Conservation (phyloP, 2,113 vertebrate species). For the Australoheros scitulus region DNA sequence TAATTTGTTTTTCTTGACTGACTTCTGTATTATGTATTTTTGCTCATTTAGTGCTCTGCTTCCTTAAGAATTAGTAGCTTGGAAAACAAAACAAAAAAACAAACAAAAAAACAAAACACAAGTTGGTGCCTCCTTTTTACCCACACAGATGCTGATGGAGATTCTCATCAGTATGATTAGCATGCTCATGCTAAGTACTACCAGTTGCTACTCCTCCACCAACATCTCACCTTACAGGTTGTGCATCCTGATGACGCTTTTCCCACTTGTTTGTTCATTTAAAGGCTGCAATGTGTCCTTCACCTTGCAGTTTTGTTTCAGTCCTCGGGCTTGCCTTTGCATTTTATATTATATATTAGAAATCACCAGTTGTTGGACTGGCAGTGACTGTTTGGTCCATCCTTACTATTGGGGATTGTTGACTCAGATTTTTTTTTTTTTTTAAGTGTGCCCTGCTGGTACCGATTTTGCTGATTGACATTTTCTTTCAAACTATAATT, state of each 20-base stretch:
- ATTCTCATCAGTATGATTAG: background rate
- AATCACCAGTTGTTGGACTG: background rate
- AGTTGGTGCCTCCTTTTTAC: background rate
- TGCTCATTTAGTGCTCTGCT: background rate
- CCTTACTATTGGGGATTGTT: background rate
- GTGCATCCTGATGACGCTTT: background rate
- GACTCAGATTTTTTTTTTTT: no score
- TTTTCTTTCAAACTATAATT: background rate
- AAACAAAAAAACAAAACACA: background rate
- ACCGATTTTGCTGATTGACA: no score
- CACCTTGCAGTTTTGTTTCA: background rate
- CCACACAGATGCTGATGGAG: background rate
- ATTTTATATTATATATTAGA: background rate
- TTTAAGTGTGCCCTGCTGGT: no score
- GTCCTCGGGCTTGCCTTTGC: background rate
- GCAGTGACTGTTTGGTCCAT: background rate
- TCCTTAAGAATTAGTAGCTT: background rate
- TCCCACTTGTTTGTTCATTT: background rate
- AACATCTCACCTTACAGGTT: background rate
- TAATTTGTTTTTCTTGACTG: background rate
- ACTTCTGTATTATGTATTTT: no score
- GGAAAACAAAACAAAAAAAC: background rate
- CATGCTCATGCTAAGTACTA: background rate
- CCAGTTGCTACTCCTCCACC: background rate
- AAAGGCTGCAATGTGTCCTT: background rate